Conservation (phyloP, 2,113 vertebrate species). For the Psophia crepitans region DNA sequence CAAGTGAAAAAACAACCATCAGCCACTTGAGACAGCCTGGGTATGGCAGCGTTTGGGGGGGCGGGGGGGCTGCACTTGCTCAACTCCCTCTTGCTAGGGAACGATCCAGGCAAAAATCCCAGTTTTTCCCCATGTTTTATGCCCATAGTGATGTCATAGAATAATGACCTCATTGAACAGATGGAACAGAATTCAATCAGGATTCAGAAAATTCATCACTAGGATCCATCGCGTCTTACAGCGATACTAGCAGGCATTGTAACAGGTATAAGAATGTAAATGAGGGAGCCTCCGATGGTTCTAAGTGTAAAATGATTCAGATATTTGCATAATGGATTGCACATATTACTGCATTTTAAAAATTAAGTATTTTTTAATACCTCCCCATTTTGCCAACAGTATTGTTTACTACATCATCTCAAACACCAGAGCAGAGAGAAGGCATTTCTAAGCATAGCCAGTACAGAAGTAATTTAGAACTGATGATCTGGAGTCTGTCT, state of each 20-base stretch:
- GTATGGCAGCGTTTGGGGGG: not conserved
- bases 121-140: not conserved
- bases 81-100: not conserved
- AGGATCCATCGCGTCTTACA: constrained; percentile 24
- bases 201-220: constrained; percentile 48
- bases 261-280: constrained; percentile 65
- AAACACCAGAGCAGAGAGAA: not conserved
- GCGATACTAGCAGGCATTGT: constrained; percentile 55
- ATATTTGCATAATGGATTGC: constrained; percentile 63
- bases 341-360: constrained; percentile 55
- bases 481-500: not conserved
- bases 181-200: constrained; percentile 60
- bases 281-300: constrained; percentile 22
- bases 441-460: not conserved
- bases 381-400: constrained; percentile 41
- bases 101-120: not conserved
- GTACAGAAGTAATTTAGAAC: constrained; percentile 18
- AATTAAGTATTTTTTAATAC: constrained; percentile 63
- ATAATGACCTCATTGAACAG: constrained; percentile 60
- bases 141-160: constrained; percentile 46
- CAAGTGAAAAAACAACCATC: not conserved
- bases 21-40: not conserved
- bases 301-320: constrained; percentile 34
- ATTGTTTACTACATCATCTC: constrained; percentile 35
- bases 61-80: not conserved